Evolutionary conservation across 2,888 invertebrate species (phyloP), one percentile per base, ranked within the genome.

Genomic region (Steinernema hermaphroditum): DNA sequence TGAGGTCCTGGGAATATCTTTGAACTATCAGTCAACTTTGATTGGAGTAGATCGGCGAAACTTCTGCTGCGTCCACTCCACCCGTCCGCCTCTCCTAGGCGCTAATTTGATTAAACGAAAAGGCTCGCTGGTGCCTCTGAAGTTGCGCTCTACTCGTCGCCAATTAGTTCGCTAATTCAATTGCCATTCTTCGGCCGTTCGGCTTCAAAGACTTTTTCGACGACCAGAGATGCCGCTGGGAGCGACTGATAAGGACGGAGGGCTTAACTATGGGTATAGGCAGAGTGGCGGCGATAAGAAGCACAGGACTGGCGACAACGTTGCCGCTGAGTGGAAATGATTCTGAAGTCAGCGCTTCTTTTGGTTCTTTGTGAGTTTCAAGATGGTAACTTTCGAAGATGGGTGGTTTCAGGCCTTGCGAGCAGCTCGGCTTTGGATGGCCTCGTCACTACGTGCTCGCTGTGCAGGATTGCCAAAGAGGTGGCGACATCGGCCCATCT

Each of bases 41-140:
- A 37, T 37, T 37, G 6, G 37, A 4, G 12, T 4, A 37, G 37
- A 37, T 8, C 6, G 4, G 37, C 37, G 4, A 12, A 37, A 4
- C 12, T 12, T 37, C 37, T 8, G 12, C 6, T 37, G n/a, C 37
- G 37, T 37, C 37, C 37, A 12, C 37, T 37, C 37, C 37, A 37
- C 12, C 37, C 37, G 12, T 37, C 37, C 6, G 37, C 37, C 37
- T 37, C 37, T 37, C 37, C 6, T 2, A 62, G 34, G 62, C 62
- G 62, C 62, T 62, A 62, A 62, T 62, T 62, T 62, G 62, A 62
- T 62, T 62, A 62, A n/a, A 62, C 62, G 62, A 24, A 32, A 62
- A 62, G 62, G 62, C 62, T 62, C 29, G 16, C 8, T 4, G 46
- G 29, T 62, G 6, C 16, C 32, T 29, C 16, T 9, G 34, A 62